These are phyloP conservation scores for Hymenochirus boettgeri DNA, from an alignment of 2,113 vertebrate genomes.

Conservation along the genomic window DNA sequence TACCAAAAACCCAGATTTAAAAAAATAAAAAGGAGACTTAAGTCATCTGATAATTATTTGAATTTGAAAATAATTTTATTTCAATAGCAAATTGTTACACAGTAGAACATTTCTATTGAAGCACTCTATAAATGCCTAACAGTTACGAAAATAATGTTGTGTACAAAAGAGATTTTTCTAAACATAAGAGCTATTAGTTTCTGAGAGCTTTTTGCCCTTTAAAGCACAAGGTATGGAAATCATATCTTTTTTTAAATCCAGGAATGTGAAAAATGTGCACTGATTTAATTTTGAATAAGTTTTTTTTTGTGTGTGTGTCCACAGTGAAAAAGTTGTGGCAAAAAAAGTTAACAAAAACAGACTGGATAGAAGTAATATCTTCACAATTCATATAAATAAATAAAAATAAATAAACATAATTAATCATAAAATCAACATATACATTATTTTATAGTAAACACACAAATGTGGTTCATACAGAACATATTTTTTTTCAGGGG, in stretches of 20 bases:
- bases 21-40: conserved; percentile 25
- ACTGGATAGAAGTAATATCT: conserved; percentile 89
- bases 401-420: conserved; percentile 81
- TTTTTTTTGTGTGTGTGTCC: no score
- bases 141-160: conserved; percentile 99
- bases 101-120: conserved; percentile 94
- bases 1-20: no score
- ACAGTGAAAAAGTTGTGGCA: conserved; percentile 78
- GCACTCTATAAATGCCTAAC: conserved; percentile 99
- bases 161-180: conserved; percentile 99
- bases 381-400: conserved; percentile 95
- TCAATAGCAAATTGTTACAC: conserved; percentile 92
- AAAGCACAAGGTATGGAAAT: conserved; percentile 63
- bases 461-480: conserved; percentile 47
- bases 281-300: no score
- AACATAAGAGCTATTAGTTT: conserved; percentile 90
- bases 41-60: conserved; percentile 44
- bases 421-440: conserved; percentile 88
- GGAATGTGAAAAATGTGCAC: no score
- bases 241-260: conserved; percentile 58
- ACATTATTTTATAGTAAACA: conserved; percentile 81
- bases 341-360: conserved; percentile 44
- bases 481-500: neutral
- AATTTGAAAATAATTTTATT: conserved; percentile 98
- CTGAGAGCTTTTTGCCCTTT: conserved; percentile 60